Evolutionary conservation across 2,888 invertebrate genomes (phyloP).

Genomic region (Lepidonotus clava): DNA sequence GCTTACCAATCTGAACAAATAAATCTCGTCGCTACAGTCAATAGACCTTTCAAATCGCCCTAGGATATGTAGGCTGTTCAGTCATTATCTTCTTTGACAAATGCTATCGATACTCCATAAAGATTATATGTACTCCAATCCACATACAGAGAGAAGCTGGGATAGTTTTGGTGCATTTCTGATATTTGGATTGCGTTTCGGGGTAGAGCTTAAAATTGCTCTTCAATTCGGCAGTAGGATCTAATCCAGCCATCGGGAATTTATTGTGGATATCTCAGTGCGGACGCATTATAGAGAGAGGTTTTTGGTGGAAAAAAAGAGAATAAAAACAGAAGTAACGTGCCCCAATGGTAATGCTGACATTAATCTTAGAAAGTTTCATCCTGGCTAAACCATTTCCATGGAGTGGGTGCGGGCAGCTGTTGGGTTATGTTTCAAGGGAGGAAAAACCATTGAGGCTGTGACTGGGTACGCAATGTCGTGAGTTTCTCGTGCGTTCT

Average conservation of each 20-base stretch:
- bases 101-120: conserved; percentile 31
- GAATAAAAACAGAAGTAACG: too few species aligned
- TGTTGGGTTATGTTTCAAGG: neutral
- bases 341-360: too few species aligned
- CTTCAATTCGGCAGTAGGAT: neutral
- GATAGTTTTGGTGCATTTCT: conserved; percentile 4
- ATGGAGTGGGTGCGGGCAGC: neutral
- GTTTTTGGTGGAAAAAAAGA: neutral
- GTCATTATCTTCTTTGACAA: neutral
- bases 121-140: conserved; percentile 32
- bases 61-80: too few species aligned
- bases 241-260: neutral
- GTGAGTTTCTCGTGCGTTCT: conserved; percentile 12
- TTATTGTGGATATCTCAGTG: conserved; percentile 3
- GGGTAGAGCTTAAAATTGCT: neutral
- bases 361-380: neutral
- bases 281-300: neutral
- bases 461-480: neutral
- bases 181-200: conserved; percentile 5
- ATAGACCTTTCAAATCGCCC: too few species aligned
- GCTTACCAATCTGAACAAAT: too few species aligned
- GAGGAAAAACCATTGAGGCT: neutral
- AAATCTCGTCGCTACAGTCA: too few species aligned
- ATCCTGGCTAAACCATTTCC: conserved; percentile 1
- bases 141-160: neutral